Base-by-base conservation (phyloP, 2,113 vertebrate species). In the Piaya cayana region DNA sequence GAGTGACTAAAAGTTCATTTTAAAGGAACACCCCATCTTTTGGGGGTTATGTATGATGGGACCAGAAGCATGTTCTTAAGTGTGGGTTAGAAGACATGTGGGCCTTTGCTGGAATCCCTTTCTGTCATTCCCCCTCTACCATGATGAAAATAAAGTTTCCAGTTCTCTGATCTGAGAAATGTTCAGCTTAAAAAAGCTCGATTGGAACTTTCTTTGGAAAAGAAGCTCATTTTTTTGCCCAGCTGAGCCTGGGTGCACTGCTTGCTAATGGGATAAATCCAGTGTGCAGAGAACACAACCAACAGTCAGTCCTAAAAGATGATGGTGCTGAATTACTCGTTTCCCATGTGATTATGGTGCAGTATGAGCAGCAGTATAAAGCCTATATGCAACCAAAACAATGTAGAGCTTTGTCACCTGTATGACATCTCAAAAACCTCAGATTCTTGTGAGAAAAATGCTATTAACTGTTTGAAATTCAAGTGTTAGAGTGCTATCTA, bases 211-310 rank as follows among this genome's bases (percentile, higher is more conserved):
- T 58, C 9, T 52, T 21, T 27, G 9, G 76, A 74, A 53, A 75
- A 64, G 2, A 0, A 22, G 12, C 32, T 1, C 37, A 17, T 17
- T 12, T 69, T 11, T 11, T 8, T 47, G 45, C 32, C 7, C 1
- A 52, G 14, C 1, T 2, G 3, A 75, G 21, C 3, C 15, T 59
- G 20, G 23, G 2, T 1, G 0, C 22, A 60, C n/a, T 65, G 11
- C 9, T 49, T 9, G 1, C 42, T 76, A 37, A 85, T 7, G 6
- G 15, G 19, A 23, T 14, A 78, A 65, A 18, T 53, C 30, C 22
- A 25, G 22, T 18, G 5, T 15, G 26, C 15, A 59, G 9, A 14
- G 3, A 64, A 1, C 9, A 50, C 4, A 8, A 60, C 2, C 15
- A 42, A 5, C 4, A n/a, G 5, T 8, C 10, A 17, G 8, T 47